Base-by-base conservation (phyloP, 1,140 invertebrate genomes). In the Drosophila varians region DNA sequence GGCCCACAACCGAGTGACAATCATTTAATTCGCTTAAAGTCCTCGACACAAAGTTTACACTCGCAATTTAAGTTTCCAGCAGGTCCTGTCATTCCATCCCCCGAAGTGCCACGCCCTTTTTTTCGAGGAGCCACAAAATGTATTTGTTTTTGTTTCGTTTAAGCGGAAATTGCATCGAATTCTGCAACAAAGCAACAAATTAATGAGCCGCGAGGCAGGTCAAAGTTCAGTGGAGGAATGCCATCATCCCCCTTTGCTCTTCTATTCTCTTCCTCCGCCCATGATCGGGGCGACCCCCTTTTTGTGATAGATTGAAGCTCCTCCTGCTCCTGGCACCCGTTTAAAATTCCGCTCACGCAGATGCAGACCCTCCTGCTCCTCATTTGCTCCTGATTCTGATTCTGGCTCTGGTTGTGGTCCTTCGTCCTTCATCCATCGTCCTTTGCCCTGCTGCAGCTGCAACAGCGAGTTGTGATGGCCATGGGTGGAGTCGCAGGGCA, bases 301-400 rank as follows among this genome's bases (percentile, higher is more conserved):
- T 12, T 38, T 28, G 36, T 79, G 60, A 79, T 66, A 47, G 58
- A 80, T 75, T 16, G 66, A 42, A 38, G 49, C 65, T 48, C 64
- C 51, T 43, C 34, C 71, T 71, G 77, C 26, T 52, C 43, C 70
- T 72, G 77, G 78, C 72, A 80, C 52, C 40, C 60, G 58, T 68
- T 76, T 80, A 45, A 80, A 76, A 80, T 80, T 80, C 77, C 56
- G 68, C 56, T 68, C 76, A 79, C 76, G 76, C 64, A 70, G 57
- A 18, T 19, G 0, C 38, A 18, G 16, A 42, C 8, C 14, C 68
- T 56, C 12, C 51, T 26, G 7, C 23, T 48, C 19, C 21, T 19
- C 31, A 16, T 23, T 9, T 40, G 43, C 56, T 42, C 43, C 61
- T 26, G 40, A 16, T 57, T 36, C 40, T 21, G 28, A 38, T 38